phyloP scores from a whole-genome alignment of 2,888 invertebrate species.

The Limnephilus lunatus region DNA sequence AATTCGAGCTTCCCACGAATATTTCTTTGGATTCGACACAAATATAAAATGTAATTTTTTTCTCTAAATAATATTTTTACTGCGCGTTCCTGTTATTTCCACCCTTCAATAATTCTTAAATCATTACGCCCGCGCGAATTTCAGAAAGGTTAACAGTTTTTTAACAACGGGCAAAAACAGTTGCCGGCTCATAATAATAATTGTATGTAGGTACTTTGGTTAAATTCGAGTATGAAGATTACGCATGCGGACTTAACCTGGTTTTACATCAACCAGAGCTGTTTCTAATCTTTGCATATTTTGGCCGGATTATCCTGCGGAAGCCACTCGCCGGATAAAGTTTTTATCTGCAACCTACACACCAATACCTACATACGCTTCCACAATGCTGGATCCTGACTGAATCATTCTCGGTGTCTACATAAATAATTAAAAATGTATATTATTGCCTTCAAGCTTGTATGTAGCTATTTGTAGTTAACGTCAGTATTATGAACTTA shows the following conservation, averaged over 20 bases:
- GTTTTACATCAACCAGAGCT: conserved; percentile 21
- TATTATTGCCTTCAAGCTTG: neutral
- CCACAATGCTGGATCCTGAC: neutral
- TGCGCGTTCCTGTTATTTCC: neutral
- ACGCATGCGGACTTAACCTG: conserved; percentile 16
- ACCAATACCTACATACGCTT: no score
- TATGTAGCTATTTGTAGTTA: neutral
- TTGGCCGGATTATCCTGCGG: conserved; percentile 24
- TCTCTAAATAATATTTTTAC: neutral
- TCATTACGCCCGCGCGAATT: neutral
- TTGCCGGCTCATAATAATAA: neutral
- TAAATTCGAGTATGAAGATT: neutral
- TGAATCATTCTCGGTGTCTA: neutral
- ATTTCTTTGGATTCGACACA: neutral
- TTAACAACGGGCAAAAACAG: neutral
- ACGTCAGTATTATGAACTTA: neutral
- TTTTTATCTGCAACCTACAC: conserved; percentile 28
- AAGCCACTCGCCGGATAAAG: conserved; percentile 33
- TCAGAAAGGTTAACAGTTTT: neutral
- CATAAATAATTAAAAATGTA: neutral
- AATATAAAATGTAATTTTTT: neutral
- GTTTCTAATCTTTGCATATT: conserved; percentile 38
- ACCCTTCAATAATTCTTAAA: neutral
- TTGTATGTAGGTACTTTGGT: neutral
- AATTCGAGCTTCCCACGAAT: neutral